Evolutionary conservation across 2,113 vertebrate species (phyloP), one percentile per base, ranked within the genome.

Genomic region (Cranoglanis bouderius): DNA sequence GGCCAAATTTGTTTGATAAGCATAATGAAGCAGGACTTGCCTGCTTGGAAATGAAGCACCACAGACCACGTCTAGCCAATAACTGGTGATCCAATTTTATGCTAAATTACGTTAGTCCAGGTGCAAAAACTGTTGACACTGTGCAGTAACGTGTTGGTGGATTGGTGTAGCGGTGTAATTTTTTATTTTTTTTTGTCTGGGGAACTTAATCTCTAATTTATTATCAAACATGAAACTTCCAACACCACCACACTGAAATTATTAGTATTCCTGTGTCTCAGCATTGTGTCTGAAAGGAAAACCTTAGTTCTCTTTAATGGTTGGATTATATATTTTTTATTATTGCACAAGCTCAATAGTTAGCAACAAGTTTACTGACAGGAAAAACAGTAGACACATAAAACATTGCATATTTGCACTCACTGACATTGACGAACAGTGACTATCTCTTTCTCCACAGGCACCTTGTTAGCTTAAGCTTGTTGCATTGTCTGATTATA

Each of bases 301-400:
- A 19, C 78, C 9, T 29, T 63, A 4, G 55, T 77, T 63, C 40
- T 49, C 82, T 51, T 46, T 32, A 63, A 46, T 46, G 57, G 70
- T 24, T 46, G 63, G 38, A 74, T 78, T 90, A 59, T 32, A 78
- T 57, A 61, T 19, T 87, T 89, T 89, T 81, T 90, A 88, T 90
- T 88, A 72, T 90, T 87, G 85, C 63, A 90, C 88, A 81, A 78
- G 35, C 86, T 82, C 80, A 84, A 81, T 72, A 87, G 19, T 78
- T 53, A 87, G 59, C 70, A 84, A 61, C 88, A 87, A 63, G 38
- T 51, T 80, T 67, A 85, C 46, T 24, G 46, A 87, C 72, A 51
- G 38, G 59, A 32, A 74, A 59, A 63, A 75, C 35, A 80, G 61
- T 29, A 55, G 8, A 85, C 14, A 9, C 55, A 78, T 38, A 70